A percentile compares a stretch with the other conserved stretches of the same genome.
Evolutionary conservation across 2,113 vertebrate genomes (phyloP).

Genomic region (Engraulis encrasicolus): DNA sequence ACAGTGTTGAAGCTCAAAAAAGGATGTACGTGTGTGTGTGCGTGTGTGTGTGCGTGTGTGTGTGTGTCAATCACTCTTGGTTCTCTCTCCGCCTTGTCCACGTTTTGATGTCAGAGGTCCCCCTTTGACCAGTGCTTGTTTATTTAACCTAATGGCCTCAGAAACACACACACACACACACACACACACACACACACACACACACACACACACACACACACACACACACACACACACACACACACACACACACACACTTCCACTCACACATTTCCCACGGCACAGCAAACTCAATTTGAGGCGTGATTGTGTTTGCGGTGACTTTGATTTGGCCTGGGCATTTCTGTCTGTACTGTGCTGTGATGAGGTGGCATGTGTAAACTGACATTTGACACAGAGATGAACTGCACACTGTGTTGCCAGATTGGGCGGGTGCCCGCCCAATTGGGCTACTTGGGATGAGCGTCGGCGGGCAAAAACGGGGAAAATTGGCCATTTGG

Average conservation of each 20-base stretch:
- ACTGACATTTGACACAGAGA: slow-evolving; percentile 53
- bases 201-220: too few species aligned
- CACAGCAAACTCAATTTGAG: slow-evolving; percentile 56
- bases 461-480: too few species aligned
- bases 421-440: too few species aligned
- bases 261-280: slow-evolving; percentile 15
- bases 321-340: slow-evolving; percentile 47
- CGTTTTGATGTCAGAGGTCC: slow-evolving; percentile 10
- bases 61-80: too few species aligned
- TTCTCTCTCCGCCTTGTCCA: not conserved
- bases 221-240: too few species aligned
- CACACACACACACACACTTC: not conserved
- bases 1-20: too few species aligned
- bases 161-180: slow-evolving; percentile 8
- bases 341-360: slow-evolving; percentile 46
- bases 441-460: too few species aligned
- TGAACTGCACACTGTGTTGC: slow-evolving; percentile 51
- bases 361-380: slow-evolving; percentile 57
- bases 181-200: too few species aligned
- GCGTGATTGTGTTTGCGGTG: slow-evolving; percentile 55
- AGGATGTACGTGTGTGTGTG: too few species aligned
- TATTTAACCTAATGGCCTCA: slow-evolving; percentile 48
- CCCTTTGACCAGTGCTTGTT: slow-evolving; percentile 39
- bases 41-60: too few species aligned
- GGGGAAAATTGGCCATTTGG: too few species aligned